These are phyloP conservation scores for Ernsta delagoae DNA, from an alignment of 2,888 invertebrate species.

Conservation along the genomic window DNA sequence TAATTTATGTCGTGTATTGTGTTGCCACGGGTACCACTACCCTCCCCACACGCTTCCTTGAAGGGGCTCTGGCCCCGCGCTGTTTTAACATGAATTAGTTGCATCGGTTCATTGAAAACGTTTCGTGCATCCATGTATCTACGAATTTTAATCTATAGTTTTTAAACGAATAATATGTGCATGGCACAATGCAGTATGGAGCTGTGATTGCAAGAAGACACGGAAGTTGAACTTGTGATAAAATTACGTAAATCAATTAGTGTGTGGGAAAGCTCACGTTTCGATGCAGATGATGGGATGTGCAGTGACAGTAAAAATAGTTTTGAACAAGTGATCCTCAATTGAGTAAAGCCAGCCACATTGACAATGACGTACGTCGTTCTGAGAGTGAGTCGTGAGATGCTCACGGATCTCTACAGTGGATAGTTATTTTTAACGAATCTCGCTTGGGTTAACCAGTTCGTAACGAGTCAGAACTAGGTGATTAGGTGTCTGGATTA, in stretches of 20 bases:
- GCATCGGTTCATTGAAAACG: constrained; percentile 73
- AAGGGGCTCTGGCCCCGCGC: constrained; percentile 68
- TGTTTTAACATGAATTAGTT: constrained; percentile 74
- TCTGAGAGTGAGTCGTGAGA: constrained; percentile 61
- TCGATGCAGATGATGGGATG: constrained; percentile 28
- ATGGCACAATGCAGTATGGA: too few species aligned
- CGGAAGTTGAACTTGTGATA: neutral
- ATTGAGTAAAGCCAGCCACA: constrained; percentile 46
- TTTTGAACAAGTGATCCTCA: constrained; percentile 48
- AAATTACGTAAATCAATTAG: neutral
- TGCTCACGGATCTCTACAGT: constrained; percentile 43
- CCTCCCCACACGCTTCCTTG: constrained; percentile 80
- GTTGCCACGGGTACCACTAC: constrained; percentile 57
- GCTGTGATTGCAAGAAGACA: neutral
- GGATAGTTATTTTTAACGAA: constrained; percentile 23
- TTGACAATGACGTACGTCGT: constrained; percentile 66
- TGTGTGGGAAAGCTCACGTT: constrained; percentile 15
- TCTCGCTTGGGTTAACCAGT: constrained; percentile 1
- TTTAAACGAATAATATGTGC: too few species aligned
- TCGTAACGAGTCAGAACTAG: constrained; percentile 6
- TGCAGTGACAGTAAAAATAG: constrained; percentile 45
- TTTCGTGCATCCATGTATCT: constrained; percentile 57
- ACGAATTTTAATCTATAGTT: constrained; percentile 43
- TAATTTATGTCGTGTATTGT: constrained; percentile 84
- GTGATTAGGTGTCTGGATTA: constrained; percentile 21